Percentiles rank a stretch among this genome's conserved stretches.
phyloP scores from a whole-genome alignment of 2,797 vertebrate genomes.

The Phylloscopus collybita region DNA sequence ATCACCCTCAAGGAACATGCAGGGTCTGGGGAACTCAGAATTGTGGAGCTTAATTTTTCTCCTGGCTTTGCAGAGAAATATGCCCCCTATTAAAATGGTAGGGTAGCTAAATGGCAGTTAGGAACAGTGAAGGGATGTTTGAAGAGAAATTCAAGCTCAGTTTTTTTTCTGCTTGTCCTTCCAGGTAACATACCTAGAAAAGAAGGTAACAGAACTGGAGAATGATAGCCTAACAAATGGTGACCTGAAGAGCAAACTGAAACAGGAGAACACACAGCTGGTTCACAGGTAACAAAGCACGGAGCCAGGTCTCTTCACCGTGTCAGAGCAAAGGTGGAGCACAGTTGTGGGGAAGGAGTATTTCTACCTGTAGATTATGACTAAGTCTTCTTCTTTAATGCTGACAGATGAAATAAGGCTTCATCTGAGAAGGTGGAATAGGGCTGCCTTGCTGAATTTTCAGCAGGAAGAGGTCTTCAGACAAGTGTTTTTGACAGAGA shows the following conservation, averaged over 20 bases:
- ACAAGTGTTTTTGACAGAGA: neutral
- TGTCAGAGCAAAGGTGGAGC: neutral
- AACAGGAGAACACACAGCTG: slow-evolving; percentile 93
- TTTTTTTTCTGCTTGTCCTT: neutral
- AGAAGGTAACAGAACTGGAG: slow-evolving; percentile 94
- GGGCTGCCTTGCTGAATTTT: neutral
- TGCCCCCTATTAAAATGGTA: neutral
- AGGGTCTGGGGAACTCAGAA: neutral
- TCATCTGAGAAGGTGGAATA: neutral
- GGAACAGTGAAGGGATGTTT: neutral
- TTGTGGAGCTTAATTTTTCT: neutral
- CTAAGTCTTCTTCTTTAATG: neutral
- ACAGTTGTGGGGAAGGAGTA: neutral
- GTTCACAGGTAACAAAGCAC: slow-evolving; percentile 88
- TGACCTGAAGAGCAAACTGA: slow-evolving; percentile 93
- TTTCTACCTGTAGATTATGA: neutral
- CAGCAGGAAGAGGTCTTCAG: neutral
- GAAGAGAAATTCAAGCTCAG: neutral
- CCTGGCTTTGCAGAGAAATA: neutral
- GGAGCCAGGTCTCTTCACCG: neutral
- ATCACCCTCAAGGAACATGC: neutral
- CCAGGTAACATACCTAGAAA: slow-evolving; percentile 89
- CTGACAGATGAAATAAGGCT: neutral
- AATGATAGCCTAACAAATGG: slow-evolving; percentile 88
- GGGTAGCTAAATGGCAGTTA: neutral